Percentiles rank a stretch among this genome's conserved stretches.
These are phyloP conservation scores for Xenopus laevis DNA, from an alignment of 2,113 vertebrate genomes.

Conservation along the genomic window DNA sequence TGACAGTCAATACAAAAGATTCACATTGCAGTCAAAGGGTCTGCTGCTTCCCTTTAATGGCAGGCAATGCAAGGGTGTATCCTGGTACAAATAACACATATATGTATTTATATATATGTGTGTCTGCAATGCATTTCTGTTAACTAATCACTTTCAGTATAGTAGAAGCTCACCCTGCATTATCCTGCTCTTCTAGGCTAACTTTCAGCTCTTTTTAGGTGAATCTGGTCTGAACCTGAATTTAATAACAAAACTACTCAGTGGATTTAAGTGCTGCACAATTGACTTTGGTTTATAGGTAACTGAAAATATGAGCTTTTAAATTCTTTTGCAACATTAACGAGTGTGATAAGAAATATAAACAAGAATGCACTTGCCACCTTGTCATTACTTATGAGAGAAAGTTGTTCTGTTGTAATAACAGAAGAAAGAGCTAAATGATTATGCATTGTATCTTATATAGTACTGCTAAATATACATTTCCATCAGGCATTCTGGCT, in stretches of 20 bases:
- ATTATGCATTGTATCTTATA: no score
- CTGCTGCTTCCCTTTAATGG: slow-evolving; percentile 73
- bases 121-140: no score
- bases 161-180: neutral
- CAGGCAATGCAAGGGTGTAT: no score
- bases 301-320: neutral
- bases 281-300: neutral
- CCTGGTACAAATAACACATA: no score
- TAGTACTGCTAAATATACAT: no score
- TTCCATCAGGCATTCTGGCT: no score
- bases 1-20: slow-evolving; percentile 67
- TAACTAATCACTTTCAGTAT: no score
- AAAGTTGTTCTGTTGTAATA: no score
- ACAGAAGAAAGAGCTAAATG: no score
- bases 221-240: neutral
- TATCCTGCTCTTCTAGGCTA: neutral
- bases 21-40: slow-evolving; percentile 63
- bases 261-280: neutral
- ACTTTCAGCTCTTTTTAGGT: neutral
- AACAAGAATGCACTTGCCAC: neutral
- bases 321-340: neutral
- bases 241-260: neutral
- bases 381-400: no score
- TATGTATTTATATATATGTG: no score
- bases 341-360: neutral